These are phyloP conservation scores for Drosophila differens DNA, from an alignment of 2,888 invertebrate species.

Conservation along the genomic window DNA sequence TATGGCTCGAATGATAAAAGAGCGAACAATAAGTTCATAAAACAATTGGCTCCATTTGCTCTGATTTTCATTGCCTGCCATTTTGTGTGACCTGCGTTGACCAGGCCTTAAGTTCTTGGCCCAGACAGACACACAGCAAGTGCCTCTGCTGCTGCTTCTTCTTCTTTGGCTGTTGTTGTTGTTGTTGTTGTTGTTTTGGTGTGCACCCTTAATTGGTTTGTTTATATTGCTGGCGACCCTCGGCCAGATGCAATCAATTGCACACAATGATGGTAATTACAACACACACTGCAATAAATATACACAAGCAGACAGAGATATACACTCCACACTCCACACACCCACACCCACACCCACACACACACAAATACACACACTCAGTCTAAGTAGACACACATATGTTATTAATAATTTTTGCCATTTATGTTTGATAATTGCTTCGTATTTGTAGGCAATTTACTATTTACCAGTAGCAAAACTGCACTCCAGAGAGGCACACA, in stretches of 20 bases:
- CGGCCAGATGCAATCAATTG: slow-evolving; percentile 76
- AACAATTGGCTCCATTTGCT: slow-evolving; percentile 79
- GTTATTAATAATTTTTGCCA: slow-evolving; percentile 75
- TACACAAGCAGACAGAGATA: neutral
- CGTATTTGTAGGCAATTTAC: slow-evolving; percentile 76
- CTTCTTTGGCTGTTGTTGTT: slow-evolving; percentile 6
- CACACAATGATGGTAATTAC: slow-evolving; percentile 77
- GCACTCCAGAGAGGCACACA: slow-evolving; percentile 43
- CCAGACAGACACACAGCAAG: slow-evolving; percentile 40
- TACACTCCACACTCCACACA: slow-evolving; percentile 5
- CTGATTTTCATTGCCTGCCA: slow-evolving; percentile 78
- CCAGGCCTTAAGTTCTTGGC: slow-evolving; percentile 27
- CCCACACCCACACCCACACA: slow-evolving; percentile 1
- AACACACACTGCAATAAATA: slow-evolving; percentile 25
- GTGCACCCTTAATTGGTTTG: slow-evolving; percentile 76
- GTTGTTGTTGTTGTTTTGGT: slow-evolving; percentile 40
- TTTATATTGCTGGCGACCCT: slow-evolving; percentile 71
- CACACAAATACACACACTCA: slow-evolving; percentile 1
- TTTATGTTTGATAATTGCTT: slow-evolving; percentile 75
- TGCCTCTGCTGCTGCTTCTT: slow-evolving; percentile 9
- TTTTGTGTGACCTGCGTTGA: slow-evolving; percentile 69
- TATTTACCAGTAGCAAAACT: slow-evolving; percentile 68
- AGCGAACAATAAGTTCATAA: slow-evolving; percentile 78
- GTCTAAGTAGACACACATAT: slow-evolving; percentile 16
- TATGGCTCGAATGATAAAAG: slow-evolving; percentile 48